phyloP scores from a whole-genome alignment of 2,888 invertebrate species.

The Allacma fusca region DNA sequence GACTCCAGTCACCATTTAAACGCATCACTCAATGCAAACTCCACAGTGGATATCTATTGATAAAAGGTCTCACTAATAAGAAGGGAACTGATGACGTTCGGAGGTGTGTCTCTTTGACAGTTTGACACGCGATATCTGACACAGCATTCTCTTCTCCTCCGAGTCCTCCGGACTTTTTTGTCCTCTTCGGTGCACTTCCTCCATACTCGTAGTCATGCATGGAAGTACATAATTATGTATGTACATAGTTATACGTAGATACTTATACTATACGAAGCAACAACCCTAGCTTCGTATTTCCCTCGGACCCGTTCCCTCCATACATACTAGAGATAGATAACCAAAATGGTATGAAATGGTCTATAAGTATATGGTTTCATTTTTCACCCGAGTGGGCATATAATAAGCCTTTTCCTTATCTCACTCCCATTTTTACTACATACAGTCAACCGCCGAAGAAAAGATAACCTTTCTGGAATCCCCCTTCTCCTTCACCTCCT shows the following conservation, averaged over 20 bases:
- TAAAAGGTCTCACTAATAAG: conserved; percentile 45
- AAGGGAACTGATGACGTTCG: conserved; percentile 47
- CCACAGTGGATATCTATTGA: background rate
- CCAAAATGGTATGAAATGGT: background rate
- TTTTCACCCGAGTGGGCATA: conserved; percentile 25
- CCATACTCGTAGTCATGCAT: no score
- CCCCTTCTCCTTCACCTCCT: background rate
- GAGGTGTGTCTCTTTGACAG: conserved; percentile 53
- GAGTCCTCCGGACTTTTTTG: background rate
- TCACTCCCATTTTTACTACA: conserved; percentile 4
- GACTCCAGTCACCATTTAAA: background rate
- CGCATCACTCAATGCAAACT: no score
- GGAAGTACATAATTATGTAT: no score
- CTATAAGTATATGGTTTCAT: conserved; percentile 16
- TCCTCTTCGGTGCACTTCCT: background rate
- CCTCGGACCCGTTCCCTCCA: background rate
- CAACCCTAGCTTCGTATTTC: background rate
- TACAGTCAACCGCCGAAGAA: background rate
- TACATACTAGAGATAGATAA: conserved; percentile 4
- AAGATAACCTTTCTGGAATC: conserved; percentile 14
- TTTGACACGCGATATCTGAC: conserved; percentile 55
- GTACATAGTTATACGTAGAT: background rate
- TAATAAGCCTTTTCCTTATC: conserved; percentile 39
- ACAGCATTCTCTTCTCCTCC: conserved; percentile 44
- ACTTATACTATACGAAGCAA: no score